These are phyloP conservation scores for Eunapius fragilis DNA, from an alignment of 37 sponge, comb jelly and placozoan species.

Conservation along the genomic window DNA sequence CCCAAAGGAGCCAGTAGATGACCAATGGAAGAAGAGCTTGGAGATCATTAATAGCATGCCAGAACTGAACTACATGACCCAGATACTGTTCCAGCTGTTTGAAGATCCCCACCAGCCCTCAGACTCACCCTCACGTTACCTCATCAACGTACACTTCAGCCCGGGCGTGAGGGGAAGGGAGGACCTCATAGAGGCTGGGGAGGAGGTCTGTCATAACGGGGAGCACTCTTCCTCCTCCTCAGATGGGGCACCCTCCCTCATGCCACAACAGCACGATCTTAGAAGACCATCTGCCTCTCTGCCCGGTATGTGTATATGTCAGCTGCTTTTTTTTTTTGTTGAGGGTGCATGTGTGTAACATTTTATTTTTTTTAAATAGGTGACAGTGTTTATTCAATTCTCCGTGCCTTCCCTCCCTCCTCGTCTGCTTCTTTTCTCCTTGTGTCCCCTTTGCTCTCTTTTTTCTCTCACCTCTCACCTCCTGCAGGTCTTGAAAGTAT, in stretches of 20 bases:
- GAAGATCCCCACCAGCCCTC: conserved; percentile 67
- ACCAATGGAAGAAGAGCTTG: conserved; percentile 57
- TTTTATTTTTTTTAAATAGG: too few relatives aligned
- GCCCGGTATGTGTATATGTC: too few relatives aligned
- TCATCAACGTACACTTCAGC: conserved; percentile 61
- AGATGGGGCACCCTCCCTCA: too few relatives aligned
- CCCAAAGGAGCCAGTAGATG: conserved; percentile 3
- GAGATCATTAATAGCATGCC: conserved; percentile 35
- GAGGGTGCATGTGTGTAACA: background rate
- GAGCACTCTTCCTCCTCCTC: too few relatives aligned
- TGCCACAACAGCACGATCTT: too few relatives aligned
- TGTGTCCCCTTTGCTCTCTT: background rate
- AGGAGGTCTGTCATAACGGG: too few relatives aligned
- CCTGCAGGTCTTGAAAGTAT: background rate
- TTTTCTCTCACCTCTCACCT: background rate
- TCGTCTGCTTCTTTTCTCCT: too few relatives aligned
- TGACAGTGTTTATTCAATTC: too few relatives aligned
- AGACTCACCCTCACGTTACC: conserved; percentile 32
- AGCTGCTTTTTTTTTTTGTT: too few relatives aligned
- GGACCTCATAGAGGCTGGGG: background rate
- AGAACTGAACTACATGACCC: conserved; percentile 90
- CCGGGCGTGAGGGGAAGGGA: conserved; percentile 54
- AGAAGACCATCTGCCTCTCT: too few relatives aligned
- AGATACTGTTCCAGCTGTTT: conserved; percentile 88
- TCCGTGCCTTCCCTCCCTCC: too few relatives aligned